Conservation (phyloP, 2,113 vertebrate species). For the Sturnira hondurensis region DNA sequence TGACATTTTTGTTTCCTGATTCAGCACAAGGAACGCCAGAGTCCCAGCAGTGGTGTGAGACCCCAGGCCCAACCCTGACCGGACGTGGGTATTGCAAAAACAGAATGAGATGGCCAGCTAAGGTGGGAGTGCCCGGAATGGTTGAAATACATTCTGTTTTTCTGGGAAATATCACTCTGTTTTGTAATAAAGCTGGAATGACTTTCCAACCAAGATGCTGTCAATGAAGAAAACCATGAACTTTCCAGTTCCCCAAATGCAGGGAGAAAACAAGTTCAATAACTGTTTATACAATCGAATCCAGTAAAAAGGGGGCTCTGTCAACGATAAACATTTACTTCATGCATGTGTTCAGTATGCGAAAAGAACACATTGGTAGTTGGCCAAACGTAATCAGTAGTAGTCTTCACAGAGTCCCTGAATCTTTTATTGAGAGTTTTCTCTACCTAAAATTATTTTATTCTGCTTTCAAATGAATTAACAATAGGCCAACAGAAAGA, state of each 20-base stretch:
- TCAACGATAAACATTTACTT: constrained; percentile 79
- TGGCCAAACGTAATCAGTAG: constrained; percentile 40
- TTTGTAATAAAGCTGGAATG: constrained; percentile 73
- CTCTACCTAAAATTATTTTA: neutral
- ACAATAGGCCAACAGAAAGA: neutral
- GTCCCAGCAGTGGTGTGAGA: accelerated
- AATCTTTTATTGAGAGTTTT: neutral
- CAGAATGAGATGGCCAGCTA: constrained; percentile 57
- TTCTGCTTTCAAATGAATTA: constrained; percentile 26
- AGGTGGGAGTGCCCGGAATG: constrained; percentile 70
- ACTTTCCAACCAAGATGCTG: constrained; percentile 20
- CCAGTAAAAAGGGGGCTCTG: constrained; percentile 70
- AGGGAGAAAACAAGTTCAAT: constrained; percentile 69
- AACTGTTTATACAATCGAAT: constrained; percentile 79
- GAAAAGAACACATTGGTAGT: constrained; percentile 47
- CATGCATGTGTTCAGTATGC: constrained; percentile 53
- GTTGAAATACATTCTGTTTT: constrained; percentile 70
- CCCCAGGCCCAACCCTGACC: constrained; percentile 12
- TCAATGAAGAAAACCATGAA: constrained; percentile 43
- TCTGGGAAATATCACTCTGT: constrained; percentile 79
- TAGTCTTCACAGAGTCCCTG: neutral
- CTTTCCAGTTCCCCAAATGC: constrained; percentile 66
- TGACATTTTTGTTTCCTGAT: constrained; percentile 68
- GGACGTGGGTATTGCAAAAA: constrained; percentile 57
- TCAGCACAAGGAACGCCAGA: neutral